Evolutionary conservation across 2,797 vertebrate genomes (phyloP), one percentile per base, ranked within the genome.

Genomic region (Botia kubotai): DNA sequence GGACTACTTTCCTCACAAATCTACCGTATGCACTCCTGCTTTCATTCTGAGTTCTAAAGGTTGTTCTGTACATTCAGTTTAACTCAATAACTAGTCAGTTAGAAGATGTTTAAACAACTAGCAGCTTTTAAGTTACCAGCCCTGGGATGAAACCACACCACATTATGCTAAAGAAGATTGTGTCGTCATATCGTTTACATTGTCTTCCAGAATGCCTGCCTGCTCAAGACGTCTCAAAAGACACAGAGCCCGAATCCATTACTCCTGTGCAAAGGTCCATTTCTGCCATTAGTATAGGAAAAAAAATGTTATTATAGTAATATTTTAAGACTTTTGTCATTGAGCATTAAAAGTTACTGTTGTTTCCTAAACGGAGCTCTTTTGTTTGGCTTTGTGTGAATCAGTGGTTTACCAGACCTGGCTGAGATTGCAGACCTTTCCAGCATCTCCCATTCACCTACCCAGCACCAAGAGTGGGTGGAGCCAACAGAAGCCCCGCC

Each of bases 371-470:
- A 39, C 3, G 72, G 58, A 43, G 6, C 48, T 63, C 4, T 19
- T 62, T 33, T 19, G 3, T 73, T 67, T 80, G 52, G 46, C 6
- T 73, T 1, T n/a, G 16, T 76, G 12, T 52, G 60, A 39, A 26
- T 75, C 52, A 84, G 84, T 80, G 39, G 75, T 26, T 12, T 57
- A 19, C 80, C 80, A 58, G 81, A 86, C 33, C 33, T 78, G 36
- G 29, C 80, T 23, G 79, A 87, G 21, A 80, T 91, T 63, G 83
- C 84, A 6, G 90, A 91, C 10, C 77, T 91, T 72, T 91, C 90
- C 79, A 92, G 90, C 84, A 91, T 91, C 80, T 72, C 72, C 5
- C 82, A 60, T 60, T 90, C 90, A 55, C 90, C 90, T 33, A 67
- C 73, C 69, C 83, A 80, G 29, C 80, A 43, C 14, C 84, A 84